Evolutionary conservation across 1,140 invertebrate species (phyloP), one percentile per base, ranked within the genome.

Genomic region (Caenorhabditis remanei): DNA sequence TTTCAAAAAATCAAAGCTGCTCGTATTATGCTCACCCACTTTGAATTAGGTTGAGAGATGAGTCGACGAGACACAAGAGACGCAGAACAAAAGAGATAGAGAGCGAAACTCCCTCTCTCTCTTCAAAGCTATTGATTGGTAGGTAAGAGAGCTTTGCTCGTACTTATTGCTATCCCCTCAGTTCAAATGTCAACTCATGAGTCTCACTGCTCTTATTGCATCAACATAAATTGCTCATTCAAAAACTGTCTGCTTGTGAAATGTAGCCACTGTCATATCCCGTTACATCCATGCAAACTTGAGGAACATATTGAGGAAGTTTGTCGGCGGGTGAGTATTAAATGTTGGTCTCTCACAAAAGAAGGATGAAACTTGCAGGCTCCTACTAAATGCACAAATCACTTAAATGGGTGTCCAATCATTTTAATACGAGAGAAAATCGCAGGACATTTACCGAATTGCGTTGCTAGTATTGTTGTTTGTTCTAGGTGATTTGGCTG

Each of bases 251-350:
- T 7, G 0, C 9, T 79, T 43, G 6, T n/a, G 2, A 79, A 79
- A 32, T 79, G 71, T 79, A 79, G 53, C 4, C 21, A 79, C 13
- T 79, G 71, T 14, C 71, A 24, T 50, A 50, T 50, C 53, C n/a
- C 40, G 21, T 11, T 50, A 13, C 71, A 79, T 24, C 9, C 9
- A 6, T 79, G 71, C 24, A 79, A 79, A 79, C 9, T 50, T 3
- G 46, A 79, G 4, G 71, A 79, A 11, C 71, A 79, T 24, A 79
- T 79, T 14, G n/a, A 8, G 24, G 46, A 79, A 50, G 46, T 79
- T 3, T 79, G 71, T 50, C 16, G 71, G 14, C 7, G 71, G n/a
- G 71, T 79, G 14, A 53, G 71, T 50, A 53, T 8, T 11, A 14
- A 32, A 9, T 2, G 9, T 40, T 13, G 21, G 6, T 32, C 13